Conservation (phyloP, 2,888 invertebrate genomes). For the Poecilobothrus nobilitatus region DNA sequence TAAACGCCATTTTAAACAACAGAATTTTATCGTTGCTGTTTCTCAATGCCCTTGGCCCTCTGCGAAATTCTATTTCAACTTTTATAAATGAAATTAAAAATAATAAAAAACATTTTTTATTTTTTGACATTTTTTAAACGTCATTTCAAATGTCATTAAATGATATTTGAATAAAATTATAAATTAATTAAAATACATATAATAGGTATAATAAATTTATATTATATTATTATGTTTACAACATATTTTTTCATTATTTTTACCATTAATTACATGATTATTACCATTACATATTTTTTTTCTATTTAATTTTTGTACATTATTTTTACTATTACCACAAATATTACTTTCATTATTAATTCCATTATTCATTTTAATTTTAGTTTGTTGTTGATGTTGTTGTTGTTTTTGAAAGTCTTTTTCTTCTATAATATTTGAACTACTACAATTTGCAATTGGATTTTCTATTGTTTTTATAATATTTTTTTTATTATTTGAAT, state of each 20-base stretch:
- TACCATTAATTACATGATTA: not conserved
- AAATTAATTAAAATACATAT: no score
- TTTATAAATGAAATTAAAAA: no score
- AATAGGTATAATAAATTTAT: not conserved
- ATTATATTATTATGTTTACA: not conserved
- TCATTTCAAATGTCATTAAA: no score
- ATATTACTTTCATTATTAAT: not conserved
- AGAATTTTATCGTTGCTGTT: no score
- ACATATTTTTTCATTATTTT: not conserved
- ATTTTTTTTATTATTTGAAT: not conserved
- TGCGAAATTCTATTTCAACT: no score
- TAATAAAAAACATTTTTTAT: no score
- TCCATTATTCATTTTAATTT: not conserved
- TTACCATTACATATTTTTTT: not conserved
- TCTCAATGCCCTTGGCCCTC: no score
- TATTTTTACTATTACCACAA: not conserved
- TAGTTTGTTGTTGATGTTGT: not conserved
- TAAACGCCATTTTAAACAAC: no score
- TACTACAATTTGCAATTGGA: not conserved
- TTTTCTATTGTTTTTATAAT: not conserved
- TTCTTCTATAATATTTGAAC: not conserved
- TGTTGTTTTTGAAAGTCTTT: not conserved
- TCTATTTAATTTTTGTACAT: not conserved
- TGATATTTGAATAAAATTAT: no score
- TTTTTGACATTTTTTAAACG: no score